Evolutionary conservation across 2,113 vertebrate species (phyloP), one percentile per base, ranked within the genome.

Genomic region (rabbit (Oryctolagus cuniculus)): DNA sequence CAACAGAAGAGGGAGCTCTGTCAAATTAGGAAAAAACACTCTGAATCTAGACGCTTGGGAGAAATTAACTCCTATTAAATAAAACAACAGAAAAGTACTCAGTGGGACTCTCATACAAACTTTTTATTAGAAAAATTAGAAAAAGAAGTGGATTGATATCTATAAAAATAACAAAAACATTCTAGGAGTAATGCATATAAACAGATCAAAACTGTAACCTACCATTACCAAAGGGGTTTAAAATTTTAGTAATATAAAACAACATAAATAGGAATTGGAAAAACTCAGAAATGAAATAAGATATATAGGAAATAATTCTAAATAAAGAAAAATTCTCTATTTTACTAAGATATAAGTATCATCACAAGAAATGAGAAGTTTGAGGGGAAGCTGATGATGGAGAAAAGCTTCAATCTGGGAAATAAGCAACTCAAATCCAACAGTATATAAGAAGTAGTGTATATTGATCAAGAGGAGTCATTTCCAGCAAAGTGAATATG

Each of bases 1-100:
- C 36, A 89, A 86, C 95, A 88, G 87, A 70, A 96, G 92, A 93
- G 93, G 93, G 95, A 95, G 92, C 81, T 93, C 74, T 64, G 11
- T 10, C n/a, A 44, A 34, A 24, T 55, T 53, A 94, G 55, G 49
- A 34, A 82, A 81, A 77, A 31, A 12, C 51, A 38, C 15, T 17
- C 63, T 17, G 5, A 72, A 78, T 10, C 17, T 58, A 22, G 61
- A 61, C 16, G 44, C 16, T 84, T 51, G 19, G n/a, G 44, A 16
- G 66, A 84, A 58, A 53, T 12, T 63, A 91, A 3, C 2, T 69
- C 61, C 22, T 83, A 17, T n/a, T 74, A 69, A 84, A 75, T 19
- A 3, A 10, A 69, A 2, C 44, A 85, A 75, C 49, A 94, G 38
- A 19, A 91, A 9, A 67, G 53, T 36, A 27, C 29, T 29, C 53